Evolutionary conservation across 2,888 invertebrate genomes (phyloP).

Genomic region (Hololepta plana): DNA sequence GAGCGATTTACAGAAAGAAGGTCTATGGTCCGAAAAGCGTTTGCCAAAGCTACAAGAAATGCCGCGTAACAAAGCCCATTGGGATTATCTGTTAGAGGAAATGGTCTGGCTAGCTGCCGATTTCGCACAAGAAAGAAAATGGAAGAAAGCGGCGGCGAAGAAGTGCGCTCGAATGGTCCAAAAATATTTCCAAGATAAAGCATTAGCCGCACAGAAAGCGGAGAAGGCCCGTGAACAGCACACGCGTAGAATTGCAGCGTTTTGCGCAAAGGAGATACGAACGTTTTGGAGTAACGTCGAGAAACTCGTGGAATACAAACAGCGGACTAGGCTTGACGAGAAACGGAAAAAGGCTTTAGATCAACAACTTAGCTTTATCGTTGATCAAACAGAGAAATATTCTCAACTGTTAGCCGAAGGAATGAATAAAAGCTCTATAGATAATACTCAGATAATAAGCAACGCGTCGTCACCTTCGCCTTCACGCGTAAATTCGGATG

Average conservation of each 20-base stretch:
- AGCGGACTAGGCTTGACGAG: slow-evolving; percentile 80
- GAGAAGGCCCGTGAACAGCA: slow-evolving; percentile 83
- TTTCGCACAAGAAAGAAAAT: slow-evolving; percentile 93
- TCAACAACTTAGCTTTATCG: slow-evolving; percentile 92
- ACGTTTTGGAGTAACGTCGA: slow-evolving; percentile 94
- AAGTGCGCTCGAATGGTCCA: slow-evolving; percentile 85
- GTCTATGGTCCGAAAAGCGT: slow-evolving; percentile 81
- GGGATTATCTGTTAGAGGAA: slow-evolving; percentile 97
- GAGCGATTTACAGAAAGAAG: slow-evolving; percentile 80
- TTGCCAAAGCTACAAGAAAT: slow-evolving; percentile 87
- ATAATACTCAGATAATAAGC: slow-evolving; percentile 23
- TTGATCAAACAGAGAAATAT: slow-evolving; percentile 96
- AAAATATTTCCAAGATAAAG: slow-evolving; percentile 82
- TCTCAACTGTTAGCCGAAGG: slow-evolving; percentile 79
- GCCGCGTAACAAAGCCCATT: slow-evolving; percentile 80
- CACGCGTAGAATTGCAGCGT: slow-evolving; percentile 69
- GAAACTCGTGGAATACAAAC: slow-evolving; percentile 90
- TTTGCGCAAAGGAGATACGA: slow-evolving; percentile 82
- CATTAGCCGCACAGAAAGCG: slow-evolving; percentile 72
- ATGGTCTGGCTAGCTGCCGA: slow-evolving; percentile 98
- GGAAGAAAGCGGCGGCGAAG: slow-evolving; percentile 91
- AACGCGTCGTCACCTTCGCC: slow-evolving; percentile 31
- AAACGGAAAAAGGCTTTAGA: slow-evolving; percentile 89
- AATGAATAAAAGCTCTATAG: slow-evolving; percentile 38
- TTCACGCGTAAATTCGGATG: slow-evolving; percentile 30